Evolutionary conservation across 2,113 vertebrate species (phyloP), one percentile per base, ranked within the genome.

Genomic region (Cnemophilus loriae): DNA sequence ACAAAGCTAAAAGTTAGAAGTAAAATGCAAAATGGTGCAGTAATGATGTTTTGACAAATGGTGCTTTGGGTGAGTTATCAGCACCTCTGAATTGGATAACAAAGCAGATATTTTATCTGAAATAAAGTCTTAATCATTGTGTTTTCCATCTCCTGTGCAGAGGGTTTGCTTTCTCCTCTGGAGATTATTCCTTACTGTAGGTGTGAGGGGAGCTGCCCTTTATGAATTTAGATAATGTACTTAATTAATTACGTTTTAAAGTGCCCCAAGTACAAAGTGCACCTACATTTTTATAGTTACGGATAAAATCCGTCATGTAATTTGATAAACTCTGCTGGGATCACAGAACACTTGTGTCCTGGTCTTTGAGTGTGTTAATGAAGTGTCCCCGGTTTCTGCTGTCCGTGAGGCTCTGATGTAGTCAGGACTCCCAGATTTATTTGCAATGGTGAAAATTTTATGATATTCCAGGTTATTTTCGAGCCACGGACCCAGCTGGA

Each of bases 401-500:
- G 23, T 57, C 46, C 27, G 2, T 41, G 28, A 1, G 44, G 28
- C 35, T 74, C 56, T 11, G 14, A 7, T 42, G 6, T 4, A 30
- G 47, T 74, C 41, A 4, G 5, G 35, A 20, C 57, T 84, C 32
- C 23, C 37, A 6, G 15, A 53, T n/a, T 13, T 32, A 63, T 32
- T 41, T 7, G 0, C 52, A 19, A 52, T 24, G 8, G n/a, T 68
- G 79, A 20, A 6, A 32, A 4, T 39, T 67, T 81, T 21, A 7
- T 24, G 68, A 21, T 52, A n/a, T 42, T 61, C 28, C 9, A 39
- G 49, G 42, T 63, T 77, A n/a, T 47, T 81, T 67, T 37, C 55
- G 23, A 60, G 22, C 15, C 32, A 4, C 0, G 1, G n/a, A 2
- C 50, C 69, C 30, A 7, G 1, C 4, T 35, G 52, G 19, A 23